Evolutionary conservation across 1,140 invertebrate genomes (phyloP).

Genomic region (Pemphigus obesinymphae): DNA sequence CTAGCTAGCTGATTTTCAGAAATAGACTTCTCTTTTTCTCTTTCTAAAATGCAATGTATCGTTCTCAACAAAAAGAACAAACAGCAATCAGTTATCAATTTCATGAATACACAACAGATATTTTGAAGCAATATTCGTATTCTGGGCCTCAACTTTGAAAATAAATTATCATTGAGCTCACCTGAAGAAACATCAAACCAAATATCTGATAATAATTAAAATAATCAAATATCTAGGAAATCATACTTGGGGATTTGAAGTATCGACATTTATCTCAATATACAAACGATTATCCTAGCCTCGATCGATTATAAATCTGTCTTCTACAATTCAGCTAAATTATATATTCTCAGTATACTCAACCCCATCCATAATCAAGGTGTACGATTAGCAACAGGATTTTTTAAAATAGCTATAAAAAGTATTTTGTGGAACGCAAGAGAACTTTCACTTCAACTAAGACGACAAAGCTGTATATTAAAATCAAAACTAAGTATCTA

Average conservation of each 20-base stretch:
- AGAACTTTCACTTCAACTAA: background rate
- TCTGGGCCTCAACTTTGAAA: background rate
- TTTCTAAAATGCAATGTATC: background rate
- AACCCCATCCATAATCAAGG: constrained; percentile 6
- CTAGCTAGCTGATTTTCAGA: constrained; percentile 69
- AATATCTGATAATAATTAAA: background rate
- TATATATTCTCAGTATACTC: background rate
- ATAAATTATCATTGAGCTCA: background rate
- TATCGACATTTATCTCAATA: background rate
- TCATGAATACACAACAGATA: background rate
- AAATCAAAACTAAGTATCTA: background rate
- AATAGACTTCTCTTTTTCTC: constrained; percentile 56
- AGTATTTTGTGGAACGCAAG: background rate
- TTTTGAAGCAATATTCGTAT: background rate
- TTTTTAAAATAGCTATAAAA: background rate
- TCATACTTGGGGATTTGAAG: background rate
- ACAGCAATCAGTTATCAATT: background rate
- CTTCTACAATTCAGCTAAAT: background rate
- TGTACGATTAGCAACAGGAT: background rate
- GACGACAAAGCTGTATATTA: background rate
- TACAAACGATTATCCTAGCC: background rate
- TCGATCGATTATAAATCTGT: background rate
- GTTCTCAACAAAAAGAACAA: background rate
- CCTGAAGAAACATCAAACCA: background rate
- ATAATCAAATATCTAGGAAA: background rate